Evolutionary conservation across 2,113 vertebrate species (phyloP), one percentile per base, ranked within the genome.

Genomic region (Hystrix cristata): DNA sequence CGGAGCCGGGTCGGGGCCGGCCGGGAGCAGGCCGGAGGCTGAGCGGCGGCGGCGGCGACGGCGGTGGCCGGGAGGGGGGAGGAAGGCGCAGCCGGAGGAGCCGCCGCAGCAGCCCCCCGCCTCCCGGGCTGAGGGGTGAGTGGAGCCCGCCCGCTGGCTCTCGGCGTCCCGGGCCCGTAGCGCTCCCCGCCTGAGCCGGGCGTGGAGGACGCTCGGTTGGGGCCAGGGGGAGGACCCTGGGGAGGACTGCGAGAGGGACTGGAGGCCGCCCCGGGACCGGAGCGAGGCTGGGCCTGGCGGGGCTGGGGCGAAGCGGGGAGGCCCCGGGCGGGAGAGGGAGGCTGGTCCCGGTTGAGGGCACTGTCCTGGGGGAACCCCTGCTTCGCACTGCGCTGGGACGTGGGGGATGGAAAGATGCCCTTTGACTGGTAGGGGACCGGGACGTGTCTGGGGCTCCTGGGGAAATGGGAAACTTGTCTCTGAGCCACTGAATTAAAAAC

Each of bases 121-220:
- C 98, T 97, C 98, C 97, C 91, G 69, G 97, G 97, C 96, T 79
- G 94, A 95, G 94, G 96, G 98, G 98, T 97, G 98, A 97, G 98
- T 97, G 96, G 78, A 85, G 94, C 94, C 90, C 43, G 31, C 96
- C 94, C 29, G 87, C 87, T 38, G 84, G 90, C 59, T 27, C 64
- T 65, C 16, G n/a, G 71, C 43, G 7, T 51, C 65, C 72, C 31
- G 82, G 93, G 91, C 95, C 91, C 69, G 19, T 46, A 67, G 90
- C 27, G 25, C 60, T 78, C 65, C 76, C 23, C 94, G 27, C 60
- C 4, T 72, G 67, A n/a, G 65, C 62, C 14, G n/a, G 87, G 88
- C 82, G 51, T 5, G 18, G 62, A 60, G 46, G 53, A 60, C n/a
- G 25, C 43, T 4, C 21, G 1, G 14, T 46, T 4, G 43, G 80